Conservation (phyloP, 2,888 invertebrate genomes). For the Erebia aethiops region DNA sequence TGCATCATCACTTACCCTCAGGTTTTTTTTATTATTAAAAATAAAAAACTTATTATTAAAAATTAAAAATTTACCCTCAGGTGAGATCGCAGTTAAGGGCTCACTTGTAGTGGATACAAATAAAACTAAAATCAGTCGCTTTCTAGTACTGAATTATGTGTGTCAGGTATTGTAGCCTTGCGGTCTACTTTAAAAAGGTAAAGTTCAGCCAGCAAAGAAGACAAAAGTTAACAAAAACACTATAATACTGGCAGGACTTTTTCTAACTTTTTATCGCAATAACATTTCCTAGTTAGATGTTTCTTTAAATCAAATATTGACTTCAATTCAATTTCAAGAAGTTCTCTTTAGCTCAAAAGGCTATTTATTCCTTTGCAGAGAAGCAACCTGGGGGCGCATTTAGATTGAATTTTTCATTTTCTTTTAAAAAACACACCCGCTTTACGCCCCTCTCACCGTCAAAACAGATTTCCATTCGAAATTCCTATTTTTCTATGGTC, state of each 20-base stretch:
- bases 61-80: too few species aligned
- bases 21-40: too few species aligned
- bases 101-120: too few species aligned
- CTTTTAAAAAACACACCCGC: constrained; percentile 62
- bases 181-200: too few species aligned
- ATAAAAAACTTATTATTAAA: too few species aligned
- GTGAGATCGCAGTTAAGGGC: too few species aligned
- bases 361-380: constrained; percentile 46
- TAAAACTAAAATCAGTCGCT: too few species aligned
- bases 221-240: background rate
- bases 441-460: constrained; percentile 49
- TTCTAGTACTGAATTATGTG: too few species aligned
- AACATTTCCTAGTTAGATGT: background rate
- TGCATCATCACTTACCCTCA: too few species aligned
- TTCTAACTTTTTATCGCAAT: background rate
- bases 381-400: constrained; percentile 70
- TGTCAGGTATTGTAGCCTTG: too few species aligned
- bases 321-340: constrained; percentile 51
- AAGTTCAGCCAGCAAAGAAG: background rate
- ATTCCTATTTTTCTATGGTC: constrained; percentile 52
- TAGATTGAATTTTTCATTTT: constrained; percentile 79
- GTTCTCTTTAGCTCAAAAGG: constrained; percentile 49
- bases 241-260: background rate
- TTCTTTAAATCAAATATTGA: constrained; percentile 18
- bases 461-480: constrained; percentile 67